Conservation (phyloP, 2,113 vertebrate species). For the Chaenocephalus aceratus region DNA sequence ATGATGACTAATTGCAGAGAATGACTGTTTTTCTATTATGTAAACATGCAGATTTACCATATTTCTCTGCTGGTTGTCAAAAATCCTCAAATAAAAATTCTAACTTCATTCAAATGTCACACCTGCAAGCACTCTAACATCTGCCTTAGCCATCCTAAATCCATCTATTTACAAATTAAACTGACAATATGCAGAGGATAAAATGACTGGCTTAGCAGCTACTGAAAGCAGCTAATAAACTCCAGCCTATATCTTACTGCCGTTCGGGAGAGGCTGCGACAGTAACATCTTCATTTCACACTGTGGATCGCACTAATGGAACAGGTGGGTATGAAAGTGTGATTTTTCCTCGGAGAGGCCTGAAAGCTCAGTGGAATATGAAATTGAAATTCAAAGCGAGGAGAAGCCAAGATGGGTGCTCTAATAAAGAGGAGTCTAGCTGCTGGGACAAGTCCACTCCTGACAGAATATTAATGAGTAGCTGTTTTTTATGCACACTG, state of each 20-base stretch:
- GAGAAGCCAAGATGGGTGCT: neutral
- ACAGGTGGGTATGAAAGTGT: conserved; percentile 50
- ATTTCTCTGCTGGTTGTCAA: neutral
- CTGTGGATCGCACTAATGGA: neutral
- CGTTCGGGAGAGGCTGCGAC: neutral
- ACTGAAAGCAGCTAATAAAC: conserved; percentile 28
- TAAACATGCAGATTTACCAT: neutral
- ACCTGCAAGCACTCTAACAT: neutral
- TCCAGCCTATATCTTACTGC: neutral
- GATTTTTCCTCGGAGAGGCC: conserved; percentile 20
- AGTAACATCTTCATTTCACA: conserved; percentile 41
- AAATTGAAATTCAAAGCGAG: conserved; percentile 53
- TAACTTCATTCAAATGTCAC: conserved; percentile 22
- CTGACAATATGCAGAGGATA: conserved; percentile 16
- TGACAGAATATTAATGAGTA: neutral
- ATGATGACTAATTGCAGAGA: neutral
- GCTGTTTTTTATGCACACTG: conserved; percentile 6
- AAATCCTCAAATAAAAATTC: neutral
- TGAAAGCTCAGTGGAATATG: conserved; percentile 47
- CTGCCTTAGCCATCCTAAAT: neutral
- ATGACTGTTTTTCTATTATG: neutral
- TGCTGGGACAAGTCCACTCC: neutral
- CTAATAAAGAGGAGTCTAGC: neutral
- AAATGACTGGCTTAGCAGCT: conserved; percentile 1
- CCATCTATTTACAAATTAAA: conserved; percentile 10